phyloP scores from a whole-genome alignment of 2,888 invertebrate species.

The Thysanoteuthis rhombus region DNA sequence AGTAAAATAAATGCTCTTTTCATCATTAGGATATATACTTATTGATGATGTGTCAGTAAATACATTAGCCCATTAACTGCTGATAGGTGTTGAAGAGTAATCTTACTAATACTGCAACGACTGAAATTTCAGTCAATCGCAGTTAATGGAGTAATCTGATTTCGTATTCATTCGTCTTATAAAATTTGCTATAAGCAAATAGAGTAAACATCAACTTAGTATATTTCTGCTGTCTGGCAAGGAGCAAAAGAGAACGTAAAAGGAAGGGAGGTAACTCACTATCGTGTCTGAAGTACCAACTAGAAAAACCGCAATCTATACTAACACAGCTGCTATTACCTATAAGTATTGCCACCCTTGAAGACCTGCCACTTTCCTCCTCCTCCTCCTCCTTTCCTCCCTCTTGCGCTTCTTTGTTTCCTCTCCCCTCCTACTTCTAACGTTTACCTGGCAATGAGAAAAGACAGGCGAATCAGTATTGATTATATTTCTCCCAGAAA shows the following conservation, averaged over 20 bases:
- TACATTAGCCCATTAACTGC: too few relatives aligned
- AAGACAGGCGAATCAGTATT: background rate
- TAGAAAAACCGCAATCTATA: background rate
- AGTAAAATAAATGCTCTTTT: too few relatives aligned
- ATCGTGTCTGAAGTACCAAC: background rate
- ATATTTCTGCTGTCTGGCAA: background rate
- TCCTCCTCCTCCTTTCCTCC: background rate
- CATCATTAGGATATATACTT: too few relatives aligned
- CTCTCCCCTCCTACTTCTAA: background rate
- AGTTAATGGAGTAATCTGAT: too few relatives aligned
- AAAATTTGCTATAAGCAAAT: background rate
- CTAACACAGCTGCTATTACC: background rate
- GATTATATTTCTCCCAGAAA: background rate
- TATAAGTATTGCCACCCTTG: background rate
- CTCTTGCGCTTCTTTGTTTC: background rate
- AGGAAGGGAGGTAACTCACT: background rate
- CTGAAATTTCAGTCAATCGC: too few relatives aligned
- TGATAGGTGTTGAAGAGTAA: too few relatives aligned
- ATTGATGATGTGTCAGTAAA: too few relatives aligned
- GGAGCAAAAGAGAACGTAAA: background rate
- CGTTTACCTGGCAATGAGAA: background rate
- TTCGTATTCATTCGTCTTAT: background rate
- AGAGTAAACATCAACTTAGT: background rate
- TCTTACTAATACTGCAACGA: too few relatives aligned
- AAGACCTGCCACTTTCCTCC: background rate